Evolutionary conservation across 2,797 vertebrate genomes (phyloP), one percentile per base, ranked within the genome.

Genomic region (Arrhamphus sclerolepis): DNA sequence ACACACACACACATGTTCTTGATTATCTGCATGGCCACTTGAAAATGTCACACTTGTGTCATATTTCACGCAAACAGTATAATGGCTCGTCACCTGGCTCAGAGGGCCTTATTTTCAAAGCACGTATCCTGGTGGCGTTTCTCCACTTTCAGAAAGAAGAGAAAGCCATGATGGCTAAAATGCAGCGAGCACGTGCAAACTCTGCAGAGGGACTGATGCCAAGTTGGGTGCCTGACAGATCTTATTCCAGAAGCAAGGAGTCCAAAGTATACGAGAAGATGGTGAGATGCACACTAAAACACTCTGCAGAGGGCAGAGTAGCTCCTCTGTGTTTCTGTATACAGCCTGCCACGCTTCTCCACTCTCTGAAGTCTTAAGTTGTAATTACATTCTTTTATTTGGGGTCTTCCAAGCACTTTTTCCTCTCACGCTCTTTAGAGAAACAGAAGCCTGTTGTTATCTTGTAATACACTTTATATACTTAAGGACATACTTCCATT

Each of bases 181-280:
- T 98, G 85, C 96, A 98, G 85, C 91, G 95, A 6, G 89, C 92
- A 0, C 93, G 95, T 1, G 94, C 95, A 73, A 97, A 94, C 87
- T 97, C 96, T 31, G 87, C 76, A 0, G 96, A 98, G 49, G 95
- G 92, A 24, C 83, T 95, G 84, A 91, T 94, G 90, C 93, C 96
- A 0, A 95, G 94, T 74, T 98, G 96, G 97, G 96, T 94, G 24
- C 94, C 96, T 7, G 96, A 99, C 70, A 94, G 96, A 53, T 90
- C 95, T 40, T 97, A 95, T 87, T 79, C 92, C 81, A 92, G 97
- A 72, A 94, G 92, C 83, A 98, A 98, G 91, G 97, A 96, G 83
- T 96, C 96, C 62, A 98, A 98, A 88, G 96, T 96, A 62, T 97
- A 97, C 90, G 93, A 96, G 77, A 95, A 97, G 92, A 98, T 98